Evolutionary conservation across 2,113 vertebrate species (phyloP).

Genomic region (Carettochelys insculpta): DNA sequence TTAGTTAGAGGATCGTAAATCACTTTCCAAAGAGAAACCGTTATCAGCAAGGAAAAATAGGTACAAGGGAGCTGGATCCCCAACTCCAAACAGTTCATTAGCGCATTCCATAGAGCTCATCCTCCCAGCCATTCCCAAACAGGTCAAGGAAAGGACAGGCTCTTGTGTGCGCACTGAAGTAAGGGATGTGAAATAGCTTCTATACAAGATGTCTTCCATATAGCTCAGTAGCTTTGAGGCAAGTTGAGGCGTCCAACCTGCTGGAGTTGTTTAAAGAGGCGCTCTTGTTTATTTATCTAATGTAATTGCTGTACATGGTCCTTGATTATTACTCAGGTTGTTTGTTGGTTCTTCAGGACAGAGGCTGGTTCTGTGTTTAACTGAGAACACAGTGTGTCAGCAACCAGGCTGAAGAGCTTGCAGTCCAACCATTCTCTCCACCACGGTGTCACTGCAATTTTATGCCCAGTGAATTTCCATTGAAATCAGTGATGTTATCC

Average conservation of each 20-base stretch:
- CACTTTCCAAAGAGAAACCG: too few species aligned
- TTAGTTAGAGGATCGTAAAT: too few species aligned
- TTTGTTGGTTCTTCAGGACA: background rate
- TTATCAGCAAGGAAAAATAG: too few species aligned
- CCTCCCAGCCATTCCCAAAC: too few species aligned
- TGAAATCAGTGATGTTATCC: background rate
- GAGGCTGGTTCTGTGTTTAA: background rate
- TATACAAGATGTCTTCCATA: too few species aligned
- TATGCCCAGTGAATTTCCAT: background rate
- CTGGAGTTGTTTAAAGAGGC: background rate
- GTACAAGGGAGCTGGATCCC: too few species aligned
- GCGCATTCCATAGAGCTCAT: too few species aligned
- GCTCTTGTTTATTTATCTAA: background rate
- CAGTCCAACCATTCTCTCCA: background rate
- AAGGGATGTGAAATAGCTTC: too few species aligned
- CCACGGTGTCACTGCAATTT: background rate
- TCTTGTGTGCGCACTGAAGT: too few species aligned
- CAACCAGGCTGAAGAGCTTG: background rate
- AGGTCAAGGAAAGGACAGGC: too few species aligned
- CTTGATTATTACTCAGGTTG: rapidly evolving
- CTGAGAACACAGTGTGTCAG: background rate
- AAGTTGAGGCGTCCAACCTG: background rate
- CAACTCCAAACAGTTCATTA: too few species aligned
- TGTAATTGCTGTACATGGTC: background rate
- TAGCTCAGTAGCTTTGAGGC: background rate